phyloP scores from a whole-genome alignment of 2,797 vertebrate genomes.

The Kryptopterus vitreolus region DNA sequence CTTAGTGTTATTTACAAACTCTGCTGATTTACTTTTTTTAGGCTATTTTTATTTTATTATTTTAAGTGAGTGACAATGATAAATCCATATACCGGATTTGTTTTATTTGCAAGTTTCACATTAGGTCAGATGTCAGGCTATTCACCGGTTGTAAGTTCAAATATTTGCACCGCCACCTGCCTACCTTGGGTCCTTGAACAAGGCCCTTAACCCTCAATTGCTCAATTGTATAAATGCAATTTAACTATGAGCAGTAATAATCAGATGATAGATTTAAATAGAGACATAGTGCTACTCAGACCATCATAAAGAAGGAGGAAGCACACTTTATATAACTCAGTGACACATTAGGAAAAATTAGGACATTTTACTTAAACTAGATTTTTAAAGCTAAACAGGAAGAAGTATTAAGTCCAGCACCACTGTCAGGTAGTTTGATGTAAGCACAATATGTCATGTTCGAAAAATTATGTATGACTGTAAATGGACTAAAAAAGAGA shows the following conservation, averaged over 20 bases:
- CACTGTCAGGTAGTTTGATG: neutral
- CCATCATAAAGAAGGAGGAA: neutral
- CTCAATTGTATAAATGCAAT: too few species aligned
- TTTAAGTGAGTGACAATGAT: neutral
- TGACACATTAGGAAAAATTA: too few species aligned
- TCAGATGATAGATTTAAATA: neutral
- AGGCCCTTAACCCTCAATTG: too few species aligned
- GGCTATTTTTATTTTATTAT: neutral
- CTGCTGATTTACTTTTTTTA: conserved; percentile 23
- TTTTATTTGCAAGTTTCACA: too few species aligned
- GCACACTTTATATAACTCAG: neutral
- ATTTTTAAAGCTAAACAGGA: neutral
- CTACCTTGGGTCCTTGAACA: too few species aligned
- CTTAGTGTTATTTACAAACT: neutral
- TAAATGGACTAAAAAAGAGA: neutral
- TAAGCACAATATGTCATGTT: neutral
- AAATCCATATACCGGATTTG: neutral
- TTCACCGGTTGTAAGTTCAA: too few species aligned
- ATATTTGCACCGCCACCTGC: too few species aligned
- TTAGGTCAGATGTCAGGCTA: too few species aligned
- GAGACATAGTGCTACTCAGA: neutral
- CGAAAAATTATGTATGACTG: neutral
- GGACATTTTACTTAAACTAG: too few species aligned
- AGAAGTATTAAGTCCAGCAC: neutral
- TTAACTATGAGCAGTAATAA: neutral